A percentile compares a stretch with the other conserved stretches of the same genome.
phyloP scores from a whole-genome alignment of 1,140 invertebrate genomes.

The Physella acuta region DNA sequence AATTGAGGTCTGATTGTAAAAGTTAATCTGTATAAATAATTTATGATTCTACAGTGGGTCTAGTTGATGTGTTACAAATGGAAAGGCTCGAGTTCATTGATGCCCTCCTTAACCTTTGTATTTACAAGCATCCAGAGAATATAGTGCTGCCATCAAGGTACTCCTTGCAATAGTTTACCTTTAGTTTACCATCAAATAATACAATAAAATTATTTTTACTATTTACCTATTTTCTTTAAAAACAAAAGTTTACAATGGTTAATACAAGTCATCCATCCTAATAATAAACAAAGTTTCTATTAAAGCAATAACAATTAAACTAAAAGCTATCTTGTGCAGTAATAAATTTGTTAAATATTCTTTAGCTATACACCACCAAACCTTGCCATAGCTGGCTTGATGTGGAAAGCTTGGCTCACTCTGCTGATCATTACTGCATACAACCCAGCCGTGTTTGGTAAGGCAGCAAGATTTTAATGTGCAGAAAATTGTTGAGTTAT shows the following conservation, averaged over 20 bases:
- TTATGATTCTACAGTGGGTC: conserved; percentile 46
- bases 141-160: conserved; percentile 77
- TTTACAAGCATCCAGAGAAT: conserved; percentile 91
- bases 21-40: too few species aligned
- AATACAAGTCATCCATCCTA: too few species aligned
- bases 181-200: background rate
- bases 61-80: conserved; percentile 65
- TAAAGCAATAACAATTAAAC: too few species aligned
- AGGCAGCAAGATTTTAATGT: too few species aligned
- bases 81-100: conserved; percentile 86
- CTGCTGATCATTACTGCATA: conserved; percentile 86
- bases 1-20: too few species aligned
- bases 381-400: conserved; percentile 85
- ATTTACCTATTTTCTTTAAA: background rate
- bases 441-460: conserved; percentile 85
- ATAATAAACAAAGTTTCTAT: too few species aligned
- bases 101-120: conserved; percentile 83
- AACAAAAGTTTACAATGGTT: background rate
- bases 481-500: too few species aligned
- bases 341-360: too few species aligned
- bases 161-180: conserved; percentile 4
- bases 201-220: background rate
- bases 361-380: conserved; percentile 79
- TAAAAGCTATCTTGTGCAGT: too few species aligned
- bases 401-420: conserved; percentile 94